These are phyloP conservation scores for Aselliscus stoliczkanus DNA, from an alignment of 2,797 vertebrate genomes.

Conservation along the genomic window DNA sequence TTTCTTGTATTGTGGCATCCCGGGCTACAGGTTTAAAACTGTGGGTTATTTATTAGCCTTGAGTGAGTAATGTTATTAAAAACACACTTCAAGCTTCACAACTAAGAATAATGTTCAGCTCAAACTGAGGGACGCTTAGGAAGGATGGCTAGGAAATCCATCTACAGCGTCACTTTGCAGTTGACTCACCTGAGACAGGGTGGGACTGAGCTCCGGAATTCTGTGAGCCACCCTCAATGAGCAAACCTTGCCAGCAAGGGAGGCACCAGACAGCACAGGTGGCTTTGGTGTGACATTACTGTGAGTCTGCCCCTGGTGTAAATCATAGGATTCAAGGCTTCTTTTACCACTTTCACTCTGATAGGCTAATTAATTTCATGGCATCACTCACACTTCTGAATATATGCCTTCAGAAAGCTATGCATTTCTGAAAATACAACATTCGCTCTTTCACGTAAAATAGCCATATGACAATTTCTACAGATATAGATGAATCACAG, in stretches of 20 bases:
- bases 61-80: background rate
- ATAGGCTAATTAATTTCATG: background rate
- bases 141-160: background rate
- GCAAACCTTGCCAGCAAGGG: background rate
- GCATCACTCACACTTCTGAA: background rate
- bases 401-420: background rate
- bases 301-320: accelerated
- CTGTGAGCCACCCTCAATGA: background rate
- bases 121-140: too few species aligned
- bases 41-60: background rate
- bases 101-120: background rate
- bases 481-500: background rate
- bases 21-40: background rate
- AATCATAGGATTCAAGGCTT: background rate
- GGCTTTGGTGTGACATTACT: background rate
- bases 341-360: background rate
- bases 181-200: accelerated
- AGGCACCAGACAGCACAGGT: accelerated
- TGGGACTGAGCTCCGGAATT: background rate
- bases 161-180: accelerated
- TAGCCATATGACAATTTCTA: background rate
- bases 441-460: background rate
- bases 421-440: background rate
- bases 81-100: background rate
- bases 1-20: background rate